Conservation (phyloP, 2,797 vertebrate genomes). For the Rhinophrynus dorsalis region DNA sequence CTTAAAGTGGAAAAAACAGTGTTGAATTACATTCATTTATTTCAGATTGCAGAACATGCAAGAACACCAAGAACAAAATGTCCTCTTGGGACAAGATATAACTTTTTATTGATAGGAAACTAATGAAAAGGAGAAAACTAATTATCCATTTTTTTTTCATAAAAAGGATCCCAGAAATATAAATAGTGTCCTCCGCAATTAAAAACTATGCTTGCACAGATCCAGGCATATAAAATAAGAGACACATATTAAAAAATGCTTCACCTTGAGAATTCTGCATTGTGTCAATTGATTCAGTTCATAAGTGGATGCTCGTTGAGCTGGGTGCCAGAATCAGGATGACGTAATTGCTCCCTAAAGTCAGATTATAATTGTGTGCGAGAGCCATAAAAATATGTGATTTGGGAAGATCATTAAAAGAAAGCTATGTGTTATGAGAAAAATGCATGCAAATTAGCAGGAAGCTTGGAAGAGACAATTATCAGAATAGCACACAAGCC, state of each 20-base stretch:
- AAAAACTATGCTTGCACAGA: not conserved
- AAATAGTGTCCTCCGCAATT: not conserved
- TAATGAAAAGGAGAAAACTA: conserved; percentile 24
- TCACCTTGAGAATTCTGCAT: conserved; percentile 26
- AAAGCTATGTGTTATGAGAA: conserved; percentile 1
- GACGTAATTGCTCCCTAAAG: conserved; percentile 18
- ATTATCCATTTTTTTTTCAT: conserved; percentile 35
- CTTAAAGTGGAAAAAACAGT: not conserved
- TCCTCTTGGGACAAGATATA: not conserved
- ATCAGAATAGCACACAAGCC: conserved; percentile 3
- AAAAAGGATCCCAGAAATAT: not conserved
- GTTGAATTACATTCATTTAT: conserved; percentile 1
- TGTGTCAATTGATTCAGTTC: not conserved
- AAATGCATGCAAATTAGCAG: conserved; percentile 1
- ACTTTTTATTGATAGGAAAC: conserved; percentile 24
- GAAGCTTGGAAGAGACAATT: conserved; percentile 17
- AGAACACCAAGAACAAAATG: not conserved
- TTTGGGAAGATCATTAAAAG: conserved; percentile 14
- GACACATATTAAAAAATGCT: not conserved
- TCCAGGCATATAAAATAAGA: not conserved
- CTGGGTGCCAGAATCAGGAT: not conserved
- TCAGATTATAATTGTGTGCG: conserved; percentile 18
- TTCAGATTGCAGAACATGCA: conserved; percentile 17
- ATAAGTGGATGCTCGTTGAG: not conserved
- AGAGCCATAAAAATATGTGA: conserved; percentile 3